Evolutionary conservation across 2,113 vertebrate genomes (phyloP).

Genomic region (Eulemur macaco): DNA sequence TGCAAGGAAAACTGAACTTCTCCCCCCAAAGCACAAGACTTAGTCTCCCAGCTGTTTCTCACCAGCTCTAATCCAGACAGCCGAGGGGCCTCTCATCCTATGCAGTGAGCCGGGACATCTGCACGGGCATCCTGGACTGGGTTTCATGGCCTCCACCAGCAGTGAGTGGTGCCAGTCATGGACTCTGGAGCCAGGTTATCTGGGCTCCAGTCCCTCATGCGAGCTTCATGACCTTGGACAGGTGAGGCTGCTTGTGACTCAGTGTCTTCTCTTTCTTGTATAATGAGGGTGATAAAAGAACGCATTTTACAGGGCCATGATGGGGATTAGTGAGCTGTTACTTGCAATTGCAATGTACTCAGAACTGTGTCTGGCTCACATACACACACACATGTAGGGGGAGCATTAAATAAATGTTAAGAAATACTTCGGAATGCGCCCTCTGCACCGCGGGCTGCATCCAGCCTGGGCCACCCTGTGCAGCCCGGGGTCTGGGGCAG

Average conservation of each 20-base stretch:
- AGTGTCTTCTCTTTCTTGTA: neutral
- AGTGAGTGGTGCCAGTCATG: rapidly evolving
- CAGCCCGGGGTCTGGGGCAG: neutral
- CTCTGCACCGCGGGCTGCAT: neutral
- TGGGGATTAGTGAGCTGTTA: neutral
- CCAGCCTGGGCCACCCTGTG: neutral
- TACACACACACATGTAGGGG: rapidly evolving
- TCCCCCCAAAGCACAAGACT: neutral
- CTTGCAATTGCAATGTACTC: neutral
- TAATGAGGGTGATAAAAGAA: neutral
- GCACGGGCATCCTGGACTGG: rapidly evolving
- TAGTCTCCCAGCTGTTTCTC: neutral
- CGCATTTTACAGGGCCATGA: too few relatives aligned
- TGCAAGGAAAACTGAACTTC: neutral
- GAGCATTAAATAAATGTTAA: neutral
- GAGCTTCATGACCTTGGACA: neutral
- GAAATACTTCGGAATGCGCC: neutral
- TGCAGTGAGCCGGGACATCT: rapidly evolving
- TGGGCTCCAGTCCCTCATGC: neutral
- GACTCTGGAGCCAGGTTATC: neutral
- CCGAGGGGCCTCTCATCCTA: neutral
- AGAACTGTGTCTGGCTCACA: neutral
- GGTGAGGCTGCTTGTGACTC: neutral
- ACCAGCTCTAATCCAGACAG: neutral
- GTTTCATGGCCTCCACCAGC: neutral